Base-by-base conservation (phyloP, 1,140 invertebrate species). In the Chrysomallon squamiferum region DNA sequence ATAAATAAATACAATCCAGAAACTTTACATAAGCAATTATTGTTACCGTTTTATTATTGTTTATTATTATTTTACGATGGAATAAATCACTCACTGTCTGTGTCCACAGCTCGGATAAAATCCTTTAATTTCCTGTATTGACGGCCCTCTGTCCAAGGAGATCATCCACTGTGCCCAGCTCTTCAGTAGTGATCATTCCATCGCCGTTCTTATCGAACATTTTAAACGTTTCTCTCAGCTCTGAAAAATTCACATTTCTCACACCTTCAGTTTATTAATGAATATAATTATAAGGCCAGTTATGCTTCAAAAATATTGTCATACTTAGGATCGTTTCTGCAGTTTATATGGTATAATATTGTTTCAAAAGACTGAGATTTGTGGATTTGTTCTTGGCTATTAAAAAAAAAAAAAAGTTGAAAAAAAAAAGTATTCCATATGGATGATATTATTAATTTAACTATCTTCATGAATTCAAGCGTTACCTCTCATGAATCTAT, bases 191-290 rank as follows among this genome's bases (percentile, higher is more conserved):
- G 18, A 83, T 84, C 71, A 79, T 96, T 77, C 95, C 95, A 86
- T 98, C 96, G 78, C 95, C 95, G 88, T 98, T 95, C 88, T 97
- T 97, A 87, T 98, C 95, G 87, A 98, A 97, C 74, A 98, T 95
- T 88, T 95, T 93, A 91, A 99, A 99, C 1, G 76, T 74, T 47
- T 83, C 81, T 7, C 76, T 71, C 13, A 83, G 62, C 52, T 80
- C 81, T 82, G 68, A 13, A 73, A 62, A 47, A 50, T 29, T 57
- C 47, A 65, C 52, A 50, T n/a, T n/a, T n/a, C n/a, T 43, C 15
- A 47, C 18, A 25, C 27, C 22, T 35, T 13, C n/a, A 15, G 35
- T 38, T 38, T 7, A 15, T 38, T 15, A 38, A 7, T 38, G 5
- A 38, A 15, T 20, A 7, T 7, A 50, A 7, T 50, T 50, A 50